Evolutionary conservation across 1,140 invertebrate genomes (phyloP), one percentile per base, ranked within the genome.

Genomic region (Cryptotermes secundus): DNA sequence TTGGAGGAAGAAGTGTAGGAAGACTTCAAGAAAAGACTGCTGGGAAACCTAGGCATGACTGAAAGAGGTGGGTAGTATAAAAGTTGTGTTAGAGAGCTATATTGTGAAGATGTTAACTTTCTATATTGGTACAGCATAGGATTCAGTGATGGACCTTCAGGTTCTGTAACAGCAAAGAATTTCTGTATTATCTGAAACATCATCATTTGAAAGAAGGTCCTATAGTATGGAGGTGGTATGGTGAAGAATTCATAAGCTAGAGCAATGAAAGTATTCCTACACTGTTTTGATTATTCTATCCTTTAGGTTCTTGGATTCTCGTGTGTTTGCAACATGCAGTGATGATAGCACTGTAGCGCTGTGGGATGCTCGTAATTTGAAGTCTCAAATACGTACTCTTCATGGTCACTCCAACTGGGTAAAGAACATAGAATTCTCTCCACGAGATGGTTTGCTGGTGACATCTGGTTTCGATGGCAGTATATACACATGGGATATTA

Each of bases 401-500:
- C 92, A 94, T 84, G 97, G 97, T 19, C 97, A 99, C 89, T 95
- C 96, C 0, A 97, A 97, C 90, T 98, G 97, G 97, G 97, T 98
- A 14, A 98, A 99, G 90, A 98, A 98, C 89, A 97, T 99, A 85
- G 97, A 99, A 88, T 98, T 97, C 89, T 97, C 96, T 80, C 92
- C 94, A n/a, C 94, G 93, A 86, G 95, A 97, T 87, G 95, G 96
- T 84, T 90, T 97, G 9, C 91, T 99, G 35, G 93, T 98, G 4
- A 97, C 96, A 6, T 98, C 97, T 53, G 97, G 96, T 12, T 96
- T 98, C 89, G 97, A 98, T 90, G 97, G 97, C 26, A 96, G 95
- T 86, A 97, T 99, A 89, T 97, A 96, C 87, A 96, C 96, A 3
- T 99, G 97, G 97, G 96, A 98, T 89, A 97, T 98, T 36, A 97